phyloP scores from a whole-genome alignment of 2,888 invertebrate genomes.

The Drosophila helvetica region DNA sequence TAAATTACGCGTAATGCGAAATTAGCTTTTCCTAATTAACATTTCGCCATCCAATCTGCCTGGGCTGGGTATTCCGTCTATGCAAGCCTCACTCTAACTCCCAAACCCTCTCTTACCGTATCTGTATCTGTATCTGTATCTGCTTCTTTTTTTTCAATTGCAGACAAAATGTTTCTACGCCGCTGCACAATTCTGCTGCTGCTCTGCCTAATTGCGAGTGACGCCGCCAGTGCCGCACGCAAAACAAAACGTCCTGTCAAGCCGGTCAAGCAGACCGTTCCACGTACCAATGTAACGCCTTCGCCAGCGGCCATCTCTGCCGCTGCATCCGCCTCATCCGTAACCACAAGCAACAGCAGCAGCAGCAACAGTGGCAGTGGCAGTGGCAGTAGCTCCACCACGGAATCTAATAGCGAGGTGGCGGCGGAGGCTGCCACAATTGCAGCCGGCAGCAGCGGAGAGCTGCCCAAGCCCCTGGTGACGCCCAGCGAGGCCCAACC shows the following conservation, averaged over 20 bases:
- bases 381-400: slow-evolving; percentile 33
- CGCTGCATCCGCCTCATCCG: slow-evolving; percentile 6
- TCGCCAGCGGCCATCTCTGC: slow-evolving; percentile 55
- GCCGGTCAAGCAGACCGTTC: slow-evolving; percentile 79
- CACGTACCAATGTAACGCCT: slow-evolving; percentile 80
- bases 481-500: slow-evolving; percentile 60
- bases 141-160: slow-evolving; percentile 45
- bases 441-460: slow-evolving; percentile 56
- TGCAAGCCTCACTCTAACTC: slow-evolving; percentile 3
- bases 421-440: slow-evolving; percentile 22
- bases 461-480: slow-evolving; percentile 80
- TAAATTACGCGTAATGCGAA: slow-evolving; percentile 72
- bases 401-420: slow-evolving; percentile 41
- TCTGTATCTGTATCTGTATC: neutral
- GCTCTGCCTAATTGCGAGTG: slow-evolving; percentile 81
- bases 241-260: slow-evolving; percentile 83
- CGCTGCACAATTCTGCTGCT: slow-evolving; percentile 80
- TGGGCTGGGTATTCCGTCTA: neutral
- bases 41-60: slow-evolving; percentile 45
- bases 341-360: slow-evolving; percentile 37
- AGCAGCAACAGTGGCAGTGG: slow-evolving; percentile 38
- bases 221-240: slow-evolving; percentile 81
- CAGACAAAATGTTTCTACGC: slow-evolving; percentile 81
- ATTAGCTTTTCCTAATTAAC: slow-evolving; percentile 69
- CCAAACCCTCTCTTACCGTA: neutral